Evolutionary conservation across 2,113 vertebrate genomes (phyloP), one percentile per base, ranked within the genome.

Genomic region (Onychorhynchus coronatus): DNA sequence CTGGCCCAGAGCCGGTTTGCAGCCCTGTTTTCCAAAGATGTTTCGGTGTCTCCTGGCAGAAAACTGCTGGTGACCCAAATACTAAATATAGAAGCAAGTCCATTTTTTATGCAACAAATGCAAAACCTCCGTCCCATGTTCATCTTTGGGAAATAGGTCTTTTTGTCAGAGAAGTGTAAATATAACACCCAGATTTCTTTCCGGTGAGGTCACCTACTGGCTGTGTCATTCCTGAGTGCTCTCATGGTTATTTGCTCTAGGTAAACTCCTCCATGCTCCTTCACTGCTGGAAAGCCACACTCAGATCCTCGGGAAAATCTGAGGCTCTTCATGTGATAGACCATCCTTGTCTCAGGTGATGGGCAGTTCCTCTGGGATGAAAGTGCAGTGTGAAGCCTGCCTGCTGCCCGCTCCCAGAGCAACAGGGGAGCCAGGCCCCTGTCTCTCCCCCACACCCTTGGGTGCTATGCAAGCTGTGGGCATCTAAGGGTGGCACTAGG

Each of bases 21-120:
- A 93, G 23, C 50, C 61, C 39, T 88, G 70, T 19, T 88, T 90
- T 88, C 71, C 39, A 31, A 76, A 80, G 79, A 28, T 62, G 70
- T 74, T 92, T 80, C 84, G 93, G 52, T 84, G 53, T 59, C 63
- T 90, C 47, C 80, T 84, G 91, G 56, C 65, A 91, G 85, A 94
- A 94, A 78, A 90, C 73, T 81, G 76, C 44, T 30, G 52, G n/a
- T 91, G 90, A 95, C 88, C 63, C 44, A 67, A 90, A 90, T 91
- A 77, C 85, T 87, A 96, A 96, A 93, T 44, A 91, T 52, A 94
- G 93, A 76, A 86, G 59, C 63, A 30, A 70, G 22, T 74, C 67
- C 9, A 4, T 37, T 80, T 92, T 66, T 87, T 63, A 65, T 55
- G 50, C 9, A 55, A 72, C 5, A 7, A 78, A 74, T 31, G 52